Percentiles rank a stretch among this genome's conserved stretches.
Evolutionary conservation across 2,888 invertebrate species (phyloP).

Genomic region (Allolobophora icterica): DNA sequence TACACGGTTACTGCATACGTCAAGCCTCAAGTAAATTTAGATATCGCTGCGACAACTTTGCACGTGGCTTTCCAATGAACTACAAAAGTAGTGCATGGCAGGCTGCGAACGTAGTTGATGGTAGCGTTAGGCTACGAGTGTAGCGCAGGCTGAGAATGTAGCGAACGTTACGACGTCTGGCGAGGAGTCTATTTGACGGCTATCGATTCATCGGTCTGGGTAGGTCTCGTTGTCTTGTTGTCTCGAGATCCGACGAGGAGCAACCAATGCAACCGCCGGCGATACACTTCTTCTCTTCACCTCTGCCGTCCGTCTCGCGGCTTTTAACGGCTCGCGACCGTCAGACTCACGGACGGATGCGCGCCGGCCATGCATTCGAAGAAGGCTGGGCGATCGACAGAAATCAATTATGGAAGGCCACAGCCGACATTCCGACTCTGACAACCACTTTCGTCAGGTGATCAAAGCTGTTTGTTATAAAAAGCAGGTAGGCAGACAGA

Average conservation of each 20-base stretch:
- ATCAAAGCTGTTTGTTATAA: not conserved
- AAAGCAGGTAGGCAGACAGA: not conserved
- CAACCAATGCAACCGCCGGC: not conserved
- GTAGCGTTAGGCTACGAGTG: no score
- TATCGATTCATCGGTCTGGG: not conserved
- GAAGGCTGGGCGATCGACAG: not conserved
- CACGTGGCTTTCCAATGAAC: not conserved
- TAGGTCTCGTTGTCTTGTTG: no score
- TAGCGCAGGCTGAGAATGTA: not conserved
- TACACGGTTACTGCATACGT: not conserved
- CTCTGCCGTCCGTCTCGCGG: not conserved
- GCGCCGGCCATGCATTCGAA: not conserved
- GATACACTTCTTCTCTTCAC: not conserved
- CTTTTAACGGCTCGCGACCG: not conserved
- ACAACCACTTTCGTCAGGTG: not conserved
- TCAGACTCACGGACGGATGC: not conserved
- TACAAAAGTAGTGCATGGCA: not conserved
- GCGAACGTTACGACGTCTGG: not conserved
- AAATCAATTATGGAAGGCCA: slow-evolving; percentile 6
- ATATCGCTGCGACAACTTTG: not conserved
- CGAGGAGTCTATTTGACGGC: not conserved
- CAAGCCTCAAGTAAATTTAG: not conserved
- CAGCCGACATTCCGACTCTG: not conserved
- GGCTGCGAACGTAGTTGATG: not conserved
- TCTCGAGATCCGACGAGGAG: not conserved